Percentiles rank a stretch among this genome's conserved stretches.
Conservation (phyloP, 2,797 vertebrate species). For the Salarias fasciatus region DNA sequence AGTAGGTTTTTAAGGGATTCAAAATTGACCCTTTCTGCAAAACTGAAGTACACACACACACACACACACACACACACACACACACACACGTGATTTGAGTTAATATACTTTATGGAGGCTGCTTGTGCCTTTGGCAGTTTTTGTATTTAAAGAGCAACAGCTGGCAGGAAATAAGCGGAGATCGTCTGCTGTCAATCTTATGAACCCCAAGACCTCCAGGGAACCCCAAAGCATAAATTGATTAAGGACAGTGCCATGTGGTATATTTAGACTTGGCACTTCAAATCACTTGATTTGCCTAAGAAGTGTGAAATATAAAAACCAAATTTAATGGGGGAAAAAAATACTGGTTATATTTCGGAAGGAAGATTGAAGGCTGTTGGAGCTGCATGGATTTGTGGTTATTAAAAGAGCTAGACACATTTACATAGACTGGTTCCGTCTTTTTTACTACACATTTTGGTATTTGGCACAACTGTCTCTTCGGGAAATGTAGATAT, state of each 20-base stretch:
- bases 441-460: conserved; percentile 4
- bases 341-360: conserved; percentile 9
- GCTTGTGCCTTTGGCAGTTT: no score
- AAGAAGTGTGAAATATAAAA: not conserved
- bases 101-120: no score
- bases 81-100: no score
- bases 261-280: not conserved
- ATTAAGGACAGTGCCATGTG: not conserved
- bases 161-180: no score
- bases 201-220: no score
- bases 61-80: no score
- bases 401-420: conserved; percentile 7
- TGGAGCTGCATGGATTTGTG: not conserved
- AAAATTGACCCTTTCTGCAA: no score
- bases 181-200: no score
- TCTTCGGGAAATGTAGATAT: not conserved
- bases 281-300: not conserved
- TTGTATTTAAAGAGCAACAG: no score
- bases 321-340: not conserved
- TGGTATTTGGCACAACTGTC: conserved; percentile 7
- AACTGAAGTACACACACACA: no score
- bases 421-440: conserved; percentile 1
- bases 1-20: no score
- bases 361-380: conserved; percentile 8
- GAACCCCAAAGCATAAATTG: not conserved